Base-by-base conservation (phyloP, 2,113 vertebrate genomes). In the Datnioides undecimradiatus region DNA sequence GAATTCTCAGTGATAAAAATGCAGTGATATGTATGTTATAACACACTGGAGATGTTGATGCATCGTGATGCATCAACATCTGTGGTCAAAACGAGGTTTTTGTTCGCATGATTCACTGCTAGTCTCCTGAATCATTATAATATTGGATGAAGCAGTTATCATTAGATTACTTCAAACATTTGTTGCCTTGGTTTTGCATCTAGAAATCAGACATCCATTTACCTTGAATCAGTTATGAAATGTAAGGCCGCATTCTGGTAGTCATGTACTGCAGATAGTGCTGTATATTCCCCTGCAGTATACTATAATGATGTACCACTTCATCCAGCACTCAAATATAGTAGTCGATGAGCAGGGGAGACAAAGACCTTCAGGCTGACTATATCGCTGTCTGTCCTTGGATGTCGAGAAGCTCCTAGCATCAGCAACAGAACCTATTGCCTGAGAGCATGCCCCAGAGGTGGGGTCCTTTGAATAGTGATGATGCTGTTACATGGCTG, bases 381-480 rank as follows among this genome's bases (percentile, higher is more conserved):
- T 75, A 0, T 17, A 40, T 84, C 23, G 40, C 33, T 34, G 45
- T 49, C 38, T 82, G 70, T 80, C 84, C 82, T 90, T 83, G 71
- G 70, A 41, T 66, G 73, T 65, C 13, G 49, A 85, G 48, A 75
- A 67, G 76, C 58, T 74, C 25, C 11, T 5, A 73, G 74, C 59
- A 48, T 76, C 49, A 64, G 57, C 63, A 78, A 62, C 49, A 66
- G 46, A 83, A 51, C 38, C 27, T 19, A 57, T 29, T 73, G 49
- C 70, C 74, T 43, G 23, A 78, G 59, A 83, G 75, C 23, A 0
- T 8, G 14, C 82, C 88, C 69, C 57, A 8, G 25, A 12, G 76
- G 52, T 36, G 34, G 6, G 48, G 0, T 45, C 27, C 27, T 79
- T 33, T 59, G 25, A 78, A 82, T 48, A 70, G 34, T 16, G 36